Percentiles rank a stretch among this genome's conserved stretches.
Evolutionary conservation across 2,888 invertebrate species (phyloP).

Genomic region (Andrena fulva): DNA sequence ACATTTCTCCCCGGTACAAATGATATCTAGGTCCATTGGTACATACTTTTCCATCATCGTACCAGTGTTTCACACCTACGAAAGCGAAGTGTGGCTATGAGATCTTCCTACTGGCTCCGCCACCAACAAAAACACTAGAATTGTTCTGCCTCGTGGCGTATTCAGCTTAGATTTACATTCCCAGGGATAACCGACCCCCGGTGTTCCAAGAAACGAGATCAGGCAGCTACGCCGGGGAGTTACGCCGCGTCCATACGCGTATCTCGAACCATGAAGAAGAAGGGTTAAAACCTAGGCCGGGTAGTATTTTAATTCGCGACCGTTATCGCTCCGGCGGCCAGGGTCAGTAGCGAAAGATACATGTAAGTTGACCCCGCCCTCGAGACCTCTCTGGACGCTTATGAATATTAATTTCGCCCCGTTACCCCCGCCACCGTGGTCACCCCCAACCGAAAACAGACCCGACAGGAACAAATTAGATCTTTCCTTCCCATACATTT

Average conservation of each 20-base stretch:
- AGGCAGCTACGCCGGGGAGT: constrained; percentile 30
- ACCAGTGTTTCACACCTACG: too few relatives aligned
- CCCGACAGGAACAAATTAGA: constrained; percentile 85
- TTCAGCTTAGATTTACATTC: constrained; percentile 67
- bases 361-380: constrained; percentile 85
- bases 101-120: background rate
- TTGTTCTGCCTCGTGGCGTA: constrained; percentile 39
- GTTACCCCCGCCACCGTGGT: constrained; percentile 54
- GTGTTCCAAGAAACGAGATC: constrained; percentile 56
- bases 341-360: constrained; percentile 85
- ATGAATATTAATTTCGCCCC: constrained; percentile 84
- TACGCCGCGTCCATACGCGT: constrained; percentile 45
- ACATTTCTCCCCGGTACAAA: too few relatives aligned
- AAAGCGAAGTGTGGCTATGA: background rate
- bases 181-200: constrained; percentile 36
- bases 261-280: constrained; percentile 76
- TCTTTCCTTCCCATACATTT: constrained; percentile 84
- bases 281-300: constrained; percentile 80
- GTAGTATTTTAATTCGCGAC: constrained; percentile 84
- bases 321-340: constrained; percentile 81
- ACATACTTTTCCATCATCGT: too few relatives aligned
- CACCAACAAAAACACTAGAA: constrained; percentile 29
- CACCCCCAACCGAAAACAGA: constrained; percentile 75
- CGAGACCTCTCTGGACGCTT: constrained; percentile 84
- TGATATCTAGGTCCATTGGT: too few relatives aligned